Evolutionary conservation across 2,888 invertebrate species (phyloP), one percentile per base, ranked within the genome.

Genomic region (Lepeophtheirus nordmannii): DNA sequence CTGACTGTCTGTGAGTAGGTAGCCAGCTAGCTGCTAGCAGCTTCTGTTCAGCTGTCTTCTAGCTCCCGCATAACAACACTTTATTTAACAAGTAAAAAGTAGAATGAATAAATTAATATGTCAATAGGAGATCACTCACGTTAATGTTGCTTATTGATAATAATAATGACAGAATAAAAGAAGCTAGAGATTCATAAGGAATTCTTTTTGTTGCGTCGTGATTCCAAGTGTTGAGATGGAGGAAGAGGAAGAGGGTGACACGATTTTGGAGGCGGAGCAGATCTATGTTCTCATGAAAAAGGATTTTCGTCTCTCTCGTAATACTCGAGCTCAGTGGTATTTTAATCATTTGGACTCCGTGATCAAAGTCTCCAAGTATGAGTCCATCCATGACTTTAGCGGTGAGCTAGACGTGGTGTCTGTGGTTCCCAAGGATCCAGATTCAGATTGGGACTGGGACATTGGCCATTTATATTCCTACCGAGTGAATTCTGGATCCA

Each of bases 281-380:
- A 80, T 85, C 37, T 86, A 81, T 73, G 75, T 85, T 62, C 74
- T 85, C 68, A 82, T 85, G 82, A 83, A 82, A 71, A 82, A 82
- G 72, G 81, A 82, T 71, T 82, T 58, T 38, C 80, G 85, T 30
- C 82, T 87, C 68, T 86, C 86, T 8, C 78, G 86, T 70, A 84
- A 85, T 73, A 79, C 83, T 20, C 78, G 87, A 71, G 82, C 85
- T 22, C 82, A 84, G 72, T 87, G 87, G 87, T 82, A 83, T 72
- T 78, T 87, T 68, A 80, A 82, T 69, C 81, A 84, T 74, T 74
- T 86, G 68, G 83, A 85, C 72, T 79, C 79, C 59, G 75, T 79
- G 38, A 76, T 85, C 62, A 74, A 75, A 60, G 77, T 83, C 68
- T 79, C 80, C 67, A 73, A 74, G 65, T 71, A 70, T 53, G 71